phyloP scores from a whole-genome alignment of 2,113 vertebrate species.

The Nesoenas mayeri region DNA sequence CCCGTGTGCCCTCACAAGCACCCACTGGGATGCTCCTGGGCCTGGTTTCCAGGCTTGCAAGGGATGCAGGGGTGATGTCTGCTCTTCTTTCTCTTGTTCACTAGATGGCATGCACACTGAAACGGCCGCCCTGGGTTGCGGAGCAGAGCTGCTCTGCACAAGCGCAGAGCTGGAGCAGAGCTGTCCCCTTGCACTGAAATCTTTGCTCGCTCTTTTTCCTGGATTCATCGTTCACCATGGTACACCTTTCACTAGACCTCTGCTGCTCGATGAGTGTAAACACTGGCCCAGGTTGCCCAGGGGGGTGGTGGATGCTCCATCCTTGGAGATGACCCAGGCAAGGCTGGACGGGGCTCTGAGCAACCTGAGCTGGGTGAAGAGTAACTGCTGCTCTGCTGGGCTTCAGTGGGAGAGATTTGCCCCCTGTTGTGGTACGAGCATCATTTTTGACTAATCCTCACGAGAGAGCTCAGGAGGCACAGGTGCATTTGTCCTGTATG shows the following conservation, averaged over 20 bases:
- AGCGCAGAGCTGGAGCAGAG: neutral
- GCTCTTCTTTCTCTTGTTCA: neutral
- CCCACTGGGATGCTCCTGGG: rapidly evolving
- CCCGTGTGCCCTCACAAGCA: too few relatives aligned
- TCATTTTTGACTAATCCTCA: neutral
- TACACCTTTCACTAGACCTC: neutral
- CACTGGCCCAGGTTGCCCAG: too few relatives aligned
- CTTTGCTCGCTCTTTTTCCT: rapidly evolving
- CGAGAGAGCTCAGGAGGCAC: neutral
- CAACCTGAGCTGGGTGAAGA: too few relatives aligned
- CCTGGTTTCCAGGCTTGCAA: neutral
- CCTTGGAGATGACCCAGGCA: too few relatives aligned
- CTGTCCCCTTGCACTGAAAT: neutral
- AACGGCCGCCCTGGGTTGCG: neutral
- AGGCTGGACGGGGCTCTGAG: too few relatives aligned
- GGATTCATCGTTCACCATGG: rapidly evolving
- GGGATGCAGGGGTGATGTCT: neutral
- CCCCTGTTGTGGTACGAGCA: neutral
- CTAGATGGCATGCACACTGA: conserved; percentile 28
- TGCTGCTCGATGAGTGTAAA: neutral
- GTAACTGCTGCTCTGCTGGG: neutral
- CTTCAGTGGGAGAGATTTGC: neutral
- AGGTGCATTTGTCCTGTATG: neutral
- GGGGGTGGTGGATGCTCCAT: too few relatives aligned
- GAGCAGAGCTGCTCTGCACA: neutral